Percentiles rank a stretch among this genome's conserved stretches.
These are phyloP conservation scores for Ceratina calcarata DNA, from an alignment of 1,140 invertebrate genomes.

Conservation along the genomic window DNA sequence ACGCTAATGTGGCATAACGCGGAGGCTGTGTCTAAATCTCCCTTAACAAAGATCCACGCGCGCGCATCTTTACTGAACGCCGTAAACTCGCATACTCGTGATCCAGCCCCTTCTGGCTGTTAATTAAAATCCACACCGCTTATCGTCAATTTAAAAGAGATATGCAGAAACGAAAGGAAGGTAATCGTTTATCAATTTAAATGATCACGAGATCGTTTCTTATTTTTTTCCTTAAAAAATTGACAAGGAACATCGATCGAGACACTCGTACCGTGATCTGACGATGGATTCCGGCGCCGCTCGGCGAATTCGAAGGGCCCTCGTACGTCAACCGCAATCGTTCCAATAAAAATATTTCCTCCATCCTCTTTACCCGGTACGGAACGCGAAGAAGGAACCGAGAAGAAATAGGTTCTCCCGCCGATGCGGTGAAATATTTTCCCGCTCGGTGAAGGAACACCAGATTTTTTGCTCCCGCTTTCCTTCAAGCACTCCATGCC, in stretches of 20 bases:
- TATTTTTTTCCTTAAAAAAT: background rate
- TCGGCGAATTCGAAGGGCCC: conserved; percentile 43
- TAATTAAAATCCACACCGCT: conserved; percentile 11
- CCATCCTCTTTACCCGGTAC: conserved; percentile 24
- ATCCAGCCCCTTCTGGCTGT: background rate
- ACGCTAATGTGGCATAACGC: conserved; percentile 74
- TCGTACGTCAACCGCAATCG: conserved; percentile 54
- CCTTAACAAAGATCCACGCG: conserved; percentile 36
- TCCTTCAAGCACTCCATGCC: no score
- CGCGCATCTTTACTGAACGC: background rate
- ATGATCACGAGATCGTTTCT: background rate
- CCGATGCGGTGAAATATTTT: conserved; percentile 18
- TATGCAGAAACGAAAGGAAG: background rate
- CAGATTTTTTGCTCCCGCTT: background rate
- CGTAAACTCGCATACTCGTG: background rate
- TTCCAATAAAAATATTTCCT: conserved; percentile 66
- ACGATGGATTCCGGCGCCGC: conserved; percentile 33
- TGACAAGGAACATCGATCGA: conserved; percentile 26
- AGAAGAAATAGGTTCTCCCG: conserved; percentile 26
- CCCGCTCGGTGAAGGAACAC: background rate
- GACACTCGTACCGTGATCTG: conserved; percentile 36
- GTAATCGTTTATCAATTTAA: background rate
- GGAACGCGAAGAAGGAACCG: conserved; percentile 25
- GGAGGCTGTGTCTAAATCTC: conserved; percentile 74
- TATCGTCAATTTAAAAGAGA: background rate